phyloP scores from a whole-genome alignment of 1,140 invertebrate species.

The Lepidurus apus region DNA sequence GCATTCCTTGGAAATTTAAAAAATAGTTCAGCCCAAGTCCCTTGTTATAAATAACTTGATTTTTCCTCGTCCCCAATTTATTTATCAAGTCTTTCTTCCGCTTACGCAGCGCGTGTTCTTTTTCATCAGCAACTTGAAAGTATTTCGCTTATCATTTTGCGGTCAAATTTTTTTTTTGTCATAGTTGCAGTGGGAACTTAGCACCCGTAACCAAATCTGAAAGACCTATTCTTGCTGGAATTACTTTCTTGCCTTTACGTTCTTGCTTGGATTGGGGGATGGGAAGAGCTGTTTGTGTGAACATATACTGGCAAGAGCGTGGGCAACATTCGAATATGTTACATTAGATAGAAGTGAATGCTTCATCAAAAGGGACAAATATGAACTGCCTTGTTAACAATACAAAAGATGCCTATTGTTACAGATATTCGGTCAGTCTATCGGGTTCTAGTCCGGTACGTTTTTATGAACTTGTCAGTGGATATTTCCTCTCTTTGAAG shows the following conservation, averaged over 20 bases:
- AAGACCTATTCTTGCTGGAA: neutral
- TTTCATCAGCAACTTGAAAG: neutral
- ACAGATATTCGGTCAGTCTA: neutral
- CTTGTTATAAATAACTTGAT: neutral
- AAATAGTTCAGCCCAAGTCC: neutral
- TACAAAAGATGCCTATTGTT: constrained; percentile 19
- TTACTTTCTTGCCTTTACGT: constrained; percentile 14
- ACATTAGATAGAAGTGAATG: constrained; percentile 19
- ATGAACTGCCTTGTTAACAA: constrained; percentile 22
- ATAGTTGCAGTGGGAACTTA: no score
- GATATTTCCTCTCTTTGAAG: neutral
- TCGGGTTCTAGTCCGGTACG: neutral
- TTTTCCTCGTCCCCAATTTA: neutral
- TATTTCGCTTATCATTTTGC: neutral
- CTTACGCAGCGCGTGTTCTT: constrained; percentile 14
- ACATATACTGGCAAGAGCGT: neutral
- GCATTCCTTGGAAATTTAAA: neutral
- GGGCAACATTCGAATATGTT: neutral
- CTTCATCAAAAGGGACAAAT: constrained; percentile 10
- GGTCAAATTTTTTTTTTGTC: no score
- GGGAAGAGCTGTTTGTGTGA: neutral
- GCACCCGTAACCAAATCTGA: neutral
- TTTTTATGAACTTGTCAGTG: neutral
- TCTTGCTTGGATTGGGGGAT: neutral
- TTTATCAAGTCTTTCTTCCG: constrained; percentile 19